Conservation (phyloP, 2,888 invertebrate species). For the Chloroclysta siterata region DNA sequence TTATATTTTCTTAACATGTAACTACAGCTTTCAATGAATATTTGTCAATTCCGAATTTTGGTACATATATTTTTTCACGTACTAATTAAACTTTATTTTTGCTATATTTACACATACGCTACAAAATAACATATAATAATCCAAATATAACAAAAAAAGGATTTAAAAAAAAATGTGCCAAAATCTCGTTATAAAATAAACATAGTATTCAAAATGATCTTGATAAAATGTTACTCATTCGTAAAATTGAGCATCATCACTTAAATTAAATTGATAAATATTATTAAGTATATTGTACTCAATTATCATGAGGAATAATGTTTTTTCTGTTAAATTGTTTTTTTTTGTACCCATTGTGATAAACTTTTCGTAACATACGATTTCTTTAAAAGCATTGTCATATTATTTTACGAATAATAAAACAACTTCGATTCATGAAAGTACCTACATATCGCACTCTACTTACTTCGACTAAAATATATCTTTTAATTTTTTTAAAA, state of each 20-base stretch:
- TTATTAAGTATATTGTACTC: slow-evolving; percentile 64
- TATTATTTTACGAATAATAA: slow-evolving; percentile 18
- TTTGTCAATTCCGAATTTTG: slow-evolving; percentile 68
- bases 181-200: background rate
- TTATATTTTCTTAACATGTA: slow-evolving; percentile 51
- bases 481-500: slow-evolving; percentile 59
- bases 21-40: slow-evolving; percentile 42
- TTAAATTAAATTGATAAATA: slow-evolving; percentile 66
- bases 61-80: slow-evolving; percentile 48
- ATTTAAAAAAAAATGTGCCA: background rate
- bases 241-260: slow-evolving; percentile 80
- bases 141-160: background rate
- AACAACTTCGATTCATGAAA: slow-evolving; percentile 30
- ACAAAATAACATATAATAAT: slow-evolving; percentile 30
- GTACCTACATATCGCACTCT: slow-evolving; percentile 37
- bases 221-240: slow-evolving; percentile 51
- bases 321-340: slow-evolving; percentile 29
- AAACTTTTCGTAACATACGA: slow-evolving; percentile 20
- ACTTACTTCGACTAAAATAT: slow-evolving; percentile 47
- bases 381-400: slow-evolving; percentile 22
- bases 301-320: slow-evolving; percentile 68
- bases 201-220: slow-evolving; percentile 7
- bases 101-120: slow-evolving; percentile 38
- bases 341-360: slow-evolving; percentile 35
- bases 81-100: slow-evolving; percentile 24